phyloP scores from a whole-genome alignment of 2,113 vertebrate genomes.

The Picathartes gymnocephalus region DNA sequence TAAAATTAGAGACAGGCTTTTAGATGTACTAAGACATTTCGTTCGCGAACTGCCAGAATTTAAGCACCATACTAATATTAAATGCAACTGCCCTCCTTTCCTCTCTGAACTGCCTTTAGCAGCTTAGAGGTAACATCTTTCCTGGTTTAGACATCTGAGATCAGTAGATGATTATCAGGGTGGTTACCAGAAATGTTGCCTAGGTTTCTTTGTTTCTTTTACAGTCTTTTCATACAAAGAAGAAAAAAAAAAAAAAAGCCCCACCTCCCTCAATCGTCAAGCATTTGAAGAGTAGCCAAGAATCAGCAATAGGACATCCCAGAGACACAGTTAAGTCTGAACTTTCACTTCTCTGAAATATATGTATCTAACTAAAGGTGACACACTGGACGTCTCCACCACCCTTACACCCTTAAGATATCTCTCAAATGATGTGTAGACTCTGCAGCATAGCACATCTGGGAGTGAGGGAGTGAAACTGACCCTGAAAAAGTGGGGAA shows the following conservation, averaged over 20 bases:
- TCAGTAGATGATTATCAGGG: not conserved
- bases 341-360: not conserved
- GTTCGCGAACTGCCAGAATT: not conserved
- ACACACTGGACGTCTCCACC: not conserved
- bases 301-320: not conserved
- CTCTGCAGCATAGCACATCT: fast-evolving
- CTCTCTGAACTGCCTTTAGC: not conserved
- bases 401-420: not conserved
- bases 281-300: not conserved
- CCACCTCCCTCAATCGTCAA: not conserved
- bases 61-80: not conserved
- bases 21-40: not conserved
- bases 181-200: not conserved
- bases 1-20: not conserved
- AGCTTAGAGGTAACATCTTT: not conserved
- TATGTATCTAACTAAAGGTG: not conserved
- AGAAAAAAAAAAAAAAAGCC: too few relatives aligned
- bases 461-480: not conserved
- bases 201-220: not conserved
- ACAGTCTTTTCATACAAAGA: not conserved
- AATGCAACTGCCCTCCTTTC: not conserved
- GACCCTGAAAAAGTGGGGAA: not conserved
- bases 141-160: not conserved
- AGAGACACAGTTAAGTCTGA: not conserved
- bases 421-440: not conserved